A percentile compares a stretch with the other conserved stretches of the same genome.
Evolutionary conservation across 2,113 vertebrate species (phyloP).

Genomic region (Gymnarchus niloticus): DNA sequence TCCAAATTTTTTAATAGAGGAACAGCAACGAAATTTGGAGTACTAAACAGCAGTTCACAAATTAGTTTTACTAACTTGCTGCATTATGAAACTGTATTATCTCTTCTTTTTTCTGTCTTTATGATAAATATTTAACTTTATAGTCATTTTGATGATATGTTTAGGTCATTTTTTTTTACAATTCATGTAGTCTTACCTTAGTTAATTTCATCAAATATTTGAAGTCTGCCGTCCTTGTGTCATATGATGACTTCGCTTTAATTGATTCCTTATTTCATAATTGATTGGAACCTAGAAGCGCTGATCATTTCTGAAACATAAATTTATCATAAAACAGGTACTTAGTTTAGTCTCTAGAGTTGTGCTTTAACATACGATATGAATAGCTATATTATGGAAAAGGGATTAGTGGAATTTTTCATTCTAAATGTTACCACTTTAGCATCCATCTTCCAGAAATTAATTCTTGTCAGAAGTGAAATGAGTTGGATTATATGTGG

Average conservation of each 20-base stretch:
- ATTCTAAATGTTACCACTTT: background rate
- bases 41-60: background rate
- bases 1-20: background rate
- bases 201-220: background rate
- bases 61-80: background rate
- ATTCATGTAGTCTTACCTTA: background rate
- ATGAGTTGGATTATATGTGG: constrained; percentile 27
- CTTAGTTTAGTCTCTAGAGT: no score
- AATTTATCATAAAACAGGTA: no score
- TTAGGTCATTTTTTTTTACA: background rate
- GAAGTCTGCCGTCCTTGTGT: background rate
- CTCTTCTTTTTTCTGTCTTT: background rate
- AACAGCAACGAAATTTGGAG: background rate
- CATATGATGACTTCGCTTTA: background rate
- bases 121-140: background rate
- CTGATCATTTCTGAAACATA: no score
- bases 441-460: background rate
- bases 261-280: background rate
- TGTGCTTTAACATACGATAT: no score
- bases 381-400: no score
- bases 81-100: background rate
- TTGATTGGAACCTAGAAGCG: no score
- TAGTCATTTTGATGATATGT: background rate
- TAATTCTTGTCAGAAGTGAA: background rate
- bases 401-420: no score